Conservation (phyloP, 1,140 invertebrate species). For the Metopolophium dirhodum region DNA sequence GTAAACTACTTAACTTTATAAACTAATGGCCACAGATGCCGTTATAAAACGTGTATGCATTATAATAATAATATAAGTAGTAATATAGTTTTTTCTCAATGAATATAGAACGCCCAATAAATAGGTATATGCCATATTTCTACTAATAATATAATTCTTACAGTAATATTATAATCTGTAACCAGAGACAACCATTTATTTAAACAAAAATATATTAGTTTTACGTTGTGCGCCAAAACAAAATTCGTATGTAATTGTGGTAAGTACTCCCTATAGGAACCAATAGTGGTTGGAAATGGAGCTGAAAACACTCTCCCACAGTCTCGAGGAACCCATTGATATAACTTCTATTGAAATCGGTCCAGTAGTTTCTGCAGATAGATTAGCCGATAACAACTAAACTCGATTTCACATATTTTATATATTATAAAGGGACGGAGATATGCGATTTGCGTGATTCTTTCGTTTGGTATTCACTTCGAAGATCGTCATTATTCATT, state of each 20-base stretch:
- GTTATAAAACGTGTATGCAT: too few species aligned
- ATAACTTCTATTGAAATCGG: background rate
- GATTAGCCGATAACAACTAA: background rate
- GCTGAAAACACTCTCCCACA: background rate
- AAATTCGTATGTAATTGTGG: background rate
- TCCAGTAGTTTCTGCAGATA: background rate
- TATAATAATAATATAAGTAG: too few species aligned
- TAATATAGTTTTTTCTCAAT: too few species aligned
- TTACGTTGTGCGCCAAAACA: background rate
- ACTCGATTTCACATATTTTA: background rate
- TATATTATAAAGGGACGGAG: background rate
- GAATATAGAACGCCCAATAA: too few species aligned
- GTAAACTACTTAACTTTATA: too few species aligned
- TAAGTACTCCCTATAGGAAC: too few species aligned
- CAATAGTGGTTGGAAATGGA: background rate
- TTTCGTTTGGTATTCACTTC: background rate
- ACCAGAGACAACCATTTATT: too few species aligned
- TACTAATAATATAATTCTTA: too few species aligned
- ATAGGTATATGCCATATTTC: too few species aligned
- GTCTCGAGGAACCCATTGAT: background rate
- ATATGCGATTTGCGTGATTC: background rate
- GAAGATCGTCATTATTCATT: background rate
- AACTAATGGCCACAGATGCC: too few species aligned
- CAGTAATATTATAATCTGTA: too few species aligned
- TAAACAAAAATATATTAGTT: background rate